phyloP scores from a whole-genome alignment of 2,113 vertebrate species.

The rabbit (Oryctolagus cuniculus) region mOryCun1.1 NC_091449.1:21292001-21292500 shows the following conservation, averaged over 20 bases:
- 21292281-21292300: neutral
- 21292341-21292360: neutral
- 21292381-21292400: neutral
- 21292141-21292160: conserved; percentile 80
- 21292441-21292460: too few species aligned
- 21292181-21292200: conserved; percentile 88
- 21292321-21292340: neutral
- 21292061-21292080: conserved; percentile 82
- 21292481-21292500: too few species aligned
- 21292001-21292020: conserved; percentile 93
- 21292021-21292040: conserved; percentile 90
- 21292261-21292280: conserved; percentile 92
- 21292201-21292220: conserved; percentile 94
- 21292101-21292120: conserved; percentile 74
- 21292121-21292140: conserved; percentile 46
- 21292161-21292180: conserved; percentile 14
- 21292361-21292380: fast-evolving
- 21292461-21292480: too few species aligned
- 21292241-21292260: conserved; percentile 91
- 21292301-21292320: fast-evolving
- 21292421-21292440: neutral
- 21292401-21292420: neutral
- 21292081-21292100: conserved; percentile 82
- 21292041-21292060: conserved; percentile 86
- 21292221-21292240: conserved; percentile 95